These are phyloP conservation scores for Platycheirus albimanus DNA, from an alignment of 2,888 invertebrate species.

Conservation along the genomic window DNA sequence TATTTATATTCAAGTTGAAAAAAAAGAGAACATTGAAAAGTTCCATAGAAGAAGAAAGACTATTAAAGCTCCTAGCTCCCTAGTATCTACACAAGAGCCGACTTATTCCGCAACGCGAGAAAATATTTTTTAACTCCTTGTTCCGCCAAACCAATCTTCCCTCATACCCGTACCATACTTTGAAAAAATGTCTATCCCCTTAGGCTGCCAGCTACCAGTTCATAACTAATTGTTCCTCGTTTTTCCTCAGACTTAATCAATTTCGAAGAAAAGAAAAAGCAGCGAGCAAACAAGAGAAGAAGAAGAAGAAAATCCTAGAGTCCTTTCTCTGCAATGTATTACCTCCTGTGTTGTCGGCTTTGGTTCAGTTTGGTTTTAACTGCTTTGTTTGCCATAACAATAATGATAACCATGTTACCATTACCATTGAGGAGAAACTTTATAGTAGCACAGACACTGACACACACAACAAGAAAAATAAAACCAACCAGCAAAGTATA, in stretches of 20 bases:
- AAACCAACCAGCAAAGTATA: background rate
- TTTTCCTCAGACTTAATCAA: slow-evolving; percentile 58
- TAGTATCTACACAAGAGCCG: too few species aligned
- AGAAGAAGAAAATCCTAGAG: slow-evolving; percentile 14
- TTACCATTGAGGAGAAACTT: slow-evolving; percentile 60
- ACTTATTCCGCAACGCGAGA: slow-evolving; percentile 6
- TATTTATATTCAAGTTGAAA: slow-evolving; percentile 3
- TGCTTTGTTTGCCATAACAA: slow-evolving; percentile 71
- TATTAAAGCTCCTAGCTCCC: background rate
- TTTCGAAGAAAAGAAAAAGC: slow-evolving; percentile 28
- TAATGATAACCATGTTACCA: slow-evolving; percentile 71
- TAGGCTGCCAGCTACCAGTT: slow-evolving; percentile 38
- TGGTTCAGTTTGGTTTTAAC: slow-evolving; percentile 48
- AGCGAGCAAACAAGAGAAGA: slow-evolving; percentile 2
- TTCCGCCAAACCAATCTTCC: slow-evolving; percentile 3
- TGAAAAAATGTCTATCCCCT: slow-evolving; percentile 43
- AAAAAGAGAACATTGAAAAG: background rate
- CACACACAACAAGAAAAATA: background rate
- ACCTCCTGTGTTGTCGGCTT: background rate
- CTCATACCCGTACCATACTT: background rate
- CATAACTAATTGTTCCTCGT: slow-evolving; percentile 55
- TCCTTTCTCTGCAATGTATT: slow-evolving; percentile 12
- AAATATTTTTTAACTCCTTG: background rate
- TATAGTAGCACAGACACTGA: slow-evolving; percentile 4
- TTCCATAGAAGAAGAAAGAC: background rate